Evolutionary conservation across 2,888 invertebrate species (phyloP), one percentile per base, ranked within the genome.

Genomic region (Diarsia brunnea): DNA sequence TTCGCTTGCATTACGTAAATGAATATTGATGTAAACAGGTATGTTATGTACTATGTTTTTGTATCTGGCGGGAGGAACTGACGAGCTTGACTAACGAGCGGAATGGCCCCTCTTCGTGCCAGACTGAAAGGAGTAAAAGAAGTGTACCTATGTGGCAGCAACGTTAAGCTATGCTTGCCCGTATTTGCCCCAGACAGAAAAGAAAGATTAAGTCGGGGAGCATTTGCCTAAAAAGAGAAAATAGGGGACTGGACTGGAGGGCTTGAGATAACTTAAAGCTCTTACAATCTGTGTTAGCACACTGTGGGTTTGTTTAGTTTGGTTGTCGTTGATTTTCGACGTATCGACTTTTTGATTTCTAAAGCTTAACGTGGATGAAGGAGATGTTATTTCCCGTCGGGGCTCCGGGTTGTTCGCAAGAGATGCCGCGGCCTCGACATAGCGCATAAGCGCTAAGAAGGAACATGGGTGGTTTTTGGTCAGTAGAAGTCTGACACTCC

Each of bases 81-180:
- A 74, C 10, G 21, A 45, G 76, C 27, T 21, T 45, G 21, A 61
- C 43, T 49, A 49, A 47, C 53, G 53, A 77, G 49, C 31, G 49
- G 49, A 77, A 49, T 77, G 31, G n/a, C 14, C 38, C 31, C 31
- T 24, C 27, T 43, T 67, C 45, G 31, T 10, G 43, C 24, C 63
- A 81, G 75, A 81, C 75, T 31, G 21, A 64, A 74, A 81, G 21
- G 66, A 76, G 77, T 43, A 82, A 76, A 76, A 66, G 0, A 76
- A 53, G 43, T 24, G 14, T 38, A n/a, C n/a, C n/a, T n/a, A n/a
- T 47, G 38, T 24, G 21, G 63, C 24, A 5, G n/a, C 21, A 45
- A 1, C n/a, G n/a, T 8, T 63, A 27, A 61, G 38, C 73, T 61
- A n/a, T 45, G 51, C 45, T 38, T 38, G 24, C 24, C 45, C 27